Percentiles rank a stretch among this genome's conserved stretches.
Conservation (phyloP, 2,113 vertebrate species). For the Litocranius walleri region DNA sequence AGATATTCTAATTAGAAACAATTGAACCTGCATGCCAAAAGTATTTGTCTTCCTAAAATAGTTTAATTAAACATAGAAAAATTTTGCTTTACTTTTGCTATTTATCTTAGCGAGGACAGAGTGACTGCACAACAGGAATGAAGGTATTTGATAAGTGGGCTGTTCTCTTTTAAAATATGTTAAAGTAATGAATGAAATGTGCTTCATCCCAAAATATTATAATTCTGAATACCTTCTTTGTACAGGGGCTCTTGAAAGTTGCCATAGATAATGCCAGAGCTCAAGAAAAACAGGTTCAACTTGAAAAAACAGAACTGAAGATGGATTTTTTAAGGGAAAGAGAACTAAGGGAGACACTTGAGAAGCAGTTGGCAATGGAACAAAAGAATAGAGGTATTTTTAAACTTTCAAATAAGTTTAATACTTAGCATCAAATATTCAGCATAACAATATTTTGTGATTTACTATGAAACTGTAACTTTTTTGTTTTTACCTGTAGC, state of each 20-base stretch:
- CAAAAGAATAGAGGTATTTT: constrained; percentile 98
- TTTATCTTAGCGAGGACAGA: background rate
- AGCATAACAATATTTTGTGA: background rate
- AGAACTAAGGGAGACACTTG: constrained; percentile 97
- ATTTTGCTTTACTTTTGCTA: background rate
- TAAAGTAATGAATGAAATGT: constrained; percentile 20
- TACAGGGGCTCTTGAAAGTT: constrained; percentile 97
- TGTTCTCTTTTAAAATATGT: background rate
- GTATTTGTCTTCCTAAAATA: background rate
- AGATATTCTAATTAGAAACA: background rate
- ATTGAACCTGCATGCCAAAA: background rate
- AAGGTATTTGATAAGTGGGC: background rate
- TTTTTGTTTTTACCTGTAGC: background rate
- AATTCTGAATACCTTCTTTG: constrained; percentile 60
- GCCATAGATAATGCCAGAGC: constrained; percentile 98
- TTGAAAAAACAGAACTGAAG: constrained; percentile 99
- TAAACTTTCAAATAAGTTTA: background rate
- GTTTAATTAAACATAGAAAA: constrained; percentile 3
- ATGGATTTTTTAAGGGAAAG: constrained; percentile 99
- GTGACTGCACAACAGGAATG: background rate
- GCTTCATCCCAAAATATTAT: constrained; percentile 43
- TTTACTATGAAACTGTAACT: background rate
- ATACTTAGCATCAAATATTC: background rate
- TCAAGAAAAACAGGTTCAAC: constrained; percentile 99
- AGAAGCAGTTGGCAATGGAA: constrained; percentile 98